Conservation (phyloP, 1,140 invertebrate species). For the Leptinotarsa texana region DNA sequence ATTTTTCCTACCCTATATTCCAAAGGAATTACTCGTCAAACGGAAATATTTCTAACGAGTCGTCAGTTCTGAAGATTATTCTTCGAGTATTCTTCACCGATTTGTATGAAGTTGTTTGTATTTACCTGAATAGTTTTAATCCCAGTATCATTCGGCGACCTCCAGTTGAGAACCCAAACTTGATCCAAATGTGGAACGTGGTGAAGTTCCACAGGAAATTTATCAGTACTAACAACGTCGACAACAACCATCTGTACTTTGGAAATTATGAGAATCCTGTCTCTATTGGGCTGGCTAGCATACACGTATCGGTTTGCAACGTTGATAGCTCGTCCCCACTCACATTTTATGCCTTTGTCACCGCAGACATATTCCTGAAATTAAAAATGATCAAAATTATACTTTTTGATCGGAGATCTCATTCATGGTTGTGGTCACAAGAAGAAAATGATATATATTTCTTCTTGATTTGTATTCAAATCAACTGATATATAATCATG, state of each 20-base stretch:
- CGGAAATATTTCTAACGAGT: too few relatives aligned
- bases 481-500: too few relatives aligned
- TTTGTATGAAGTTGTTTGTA: too few relatives aligned
- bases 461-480: too few relatives aligned
- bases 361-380: slow-evolving; percentile 72
- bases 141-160: slow-evolving; percentile 59
- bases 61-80: too few relatives aligned
- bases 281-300: slow-evolving; percentile 73
- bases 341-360: slow-evolving; percentile 66
- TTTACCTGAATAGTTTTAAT: slow-evolving; percentile 71
- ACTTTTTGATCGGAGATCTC: too few relatives aligned
- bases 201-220: slow-evolving; percentile 72
- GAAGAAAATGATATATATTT: too few relatives aligned
- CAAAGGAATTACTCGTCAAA: too few relatives aligned
- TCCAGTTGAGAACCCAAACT: slow-evolving; percentile 80
- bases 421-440: too few relatives aligned
- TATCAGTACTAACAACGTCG: slow-evolving; percentile 75
- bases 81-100: too few relatives aligned
- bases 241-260: slow-evolving; percentile 75
- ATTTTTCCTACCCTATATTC: too few relatives aligned
- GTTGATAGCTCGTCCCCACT: slow-evolving; percentile 76
- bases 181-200: slow-evolving; percentile 78
- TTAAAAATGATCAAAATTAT: neutral
- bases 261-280: slow-evolving; percentile 74
- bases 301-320: slow-evolving; percentile 77